Percentiles rank a stretch among this genome's conserved stretches.
phyloP scores from a whole-genome alignment of 2,888 invertebrate genomes.

The Brenthis daphne region DNA sequence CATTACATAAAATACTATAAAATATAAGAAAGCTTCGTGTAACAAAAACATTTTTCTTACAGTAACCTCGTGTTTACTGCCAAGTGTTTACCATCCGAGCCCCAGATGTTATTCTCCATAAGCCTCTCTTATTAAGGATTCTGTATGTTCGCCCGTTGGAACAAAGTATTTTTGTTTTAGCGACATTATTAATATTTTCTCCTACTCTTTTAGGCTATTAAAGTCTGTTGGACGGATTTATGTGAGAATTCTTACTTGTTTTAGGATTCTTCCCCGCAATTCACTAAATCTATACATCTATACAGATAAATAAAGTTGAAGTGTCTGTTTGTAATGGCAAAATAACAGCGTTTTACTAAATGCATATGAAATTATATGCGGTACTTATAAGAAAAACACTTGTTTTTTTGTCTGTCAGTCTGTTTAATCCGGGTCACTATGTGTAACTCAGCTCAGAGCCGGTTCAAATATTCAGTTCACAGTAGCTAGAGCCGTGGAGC shows the following conservation, averaged over 20 bases:
- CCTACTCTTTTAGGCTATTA: conserved; percentile 26
- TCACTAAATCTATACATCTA: not conserved
- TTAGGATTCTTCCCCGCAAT: not conserved
- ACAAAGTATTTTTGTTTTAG: conserved; percentile 67
- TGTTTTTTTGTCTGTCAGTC: too few species aligned
- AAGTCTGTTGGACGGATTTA: conserved; percentile 10
- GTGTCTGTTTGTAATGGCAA: too few species aligned
- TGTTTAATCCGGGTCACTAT: too few species aligned
- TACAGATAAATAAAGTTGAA: too few species aligned
- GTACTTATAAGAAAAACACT: too few species aligned
- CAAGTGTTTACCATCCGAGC: conserved; percentile 75
- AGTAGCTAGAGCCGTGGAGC: too few species aligned
- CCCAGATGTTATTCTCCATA: conserved; percentile 80
- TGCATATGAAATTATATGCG: too few species aligned
- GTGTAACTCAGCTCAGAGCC: too few species aligned
- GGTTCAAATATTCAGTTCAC: too few species aligned
- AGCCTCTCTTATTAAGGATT: conserved; percentile 79
- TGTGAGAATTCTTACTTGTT: not conserved
- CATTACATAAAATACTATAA: conserved; percentile 29
- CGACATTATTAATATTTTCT: conserved; percentile 68
- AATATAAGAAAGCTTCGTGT: conserved; percentile 55
- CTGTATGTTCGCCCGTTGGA: conserved; percentile 64
- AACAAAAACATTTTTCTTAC: conserved; percentile 78
- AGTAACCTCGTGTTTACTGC: conserved; percentile 71
- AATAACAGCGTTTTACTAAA: too few species aligned